phyloP scores from a whole-genome alignment of 2,888 invertebrate genomes.

The Drosophila mettleri region DNA sequence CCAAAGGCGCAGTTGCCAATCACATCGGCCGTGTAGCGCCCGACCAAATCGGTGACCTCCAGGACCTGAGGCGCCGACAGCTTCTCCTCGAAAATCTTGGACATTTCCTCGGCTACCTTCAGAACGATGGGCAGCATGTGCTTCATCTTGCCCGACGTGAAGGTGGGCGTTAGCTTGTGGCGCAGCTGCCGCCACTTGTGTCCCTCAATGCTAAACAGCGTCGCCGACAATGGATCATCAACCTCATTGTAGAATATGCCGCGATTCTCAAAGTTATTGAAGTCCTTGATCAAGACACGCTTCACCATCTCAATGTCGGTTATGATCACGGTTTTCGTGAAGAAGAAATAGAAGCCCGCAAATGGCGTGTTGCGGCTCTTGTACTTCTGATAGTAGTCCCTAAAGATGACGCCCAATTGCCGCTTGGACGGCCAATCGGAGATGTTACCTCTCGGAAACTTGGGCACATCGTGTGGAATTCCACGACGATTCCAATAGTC shows the following conservation, averaged over 20 bases:
- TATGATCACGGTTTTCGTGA: slow-evolving; percentile 56
- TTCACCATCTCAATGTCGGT: slow-evolving; percentile 76
- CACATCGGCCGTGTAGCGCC: slow-evolving; percentile 86
- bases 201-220: slow-evolving; percentile 83
- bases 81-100: slow-evolving; percentile 77
- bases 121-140: slow-evolving; percentile 75
- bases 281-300: slow-evolving; percentile 77
- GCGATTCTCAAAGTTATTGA: slow-evolving; percentile 77
- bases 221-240: slow-evolving; percentile 83
- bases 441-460: slow-evolving; percentile 62
- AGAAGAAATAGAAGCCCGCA: slow-evolving; percentile 72
- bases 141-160: slow-evolving; percentile 83
- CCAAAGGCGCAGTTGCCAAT: slow-evolving; percentile 86
- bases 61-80: slow-evolving; percentile 32
- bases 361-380: slow-evolving; percentile 60
- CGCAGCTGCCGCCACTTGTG: slow-evolving; percentile 83
- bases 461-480: slow-evolving; percentile 68
- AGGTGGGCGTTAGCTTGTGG: slow-evolving; percentile 81
- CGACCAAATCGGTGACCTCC: slow-evolving; percentile 82
- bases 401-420: slow-evolving; percentile 50
- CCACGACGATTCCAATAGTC: slow-evolving; percentile 73
- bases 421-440: slow-evolving; percentile 55
- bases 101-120: slow-evolving; percentile 64
- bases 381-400: slow-evolving; percentile 58
- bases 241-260: slow-evolving; percentile 75